These are phyloP conservation scores for Bombus polaris DNA, from an alignment of 1,140 invertebrate species.

Conservation along the genomic window DNA sequence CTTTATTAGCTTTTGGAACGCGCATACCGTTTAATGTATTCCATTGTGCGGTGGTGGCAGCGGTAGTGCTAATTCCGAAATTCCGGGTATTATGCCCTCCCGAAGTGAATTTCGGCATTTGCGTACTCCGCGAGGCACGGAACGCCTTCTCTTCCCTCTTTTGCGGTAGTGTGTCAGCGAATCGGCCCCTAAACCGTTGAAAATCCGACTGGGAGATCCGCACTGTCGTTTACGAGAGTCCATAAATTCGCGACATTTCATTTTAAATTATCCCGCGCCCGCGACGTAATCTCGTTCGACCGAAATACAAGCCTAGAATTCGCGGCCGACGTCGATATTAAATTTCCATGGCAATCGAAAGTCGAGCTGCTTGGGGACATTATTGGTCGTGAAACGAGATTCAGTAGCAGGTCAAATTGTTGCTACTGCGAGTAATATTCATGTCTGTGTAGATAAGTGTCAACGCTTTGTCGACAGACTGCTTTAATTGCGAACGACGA, in stretches of 20 bases:
- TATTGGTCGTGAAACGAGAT: not conserved
- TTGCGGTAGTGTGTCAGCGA: constrained; percentile 27
- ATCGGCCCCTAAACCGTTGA: constrained; percentile 19
- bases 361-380: not conserved
- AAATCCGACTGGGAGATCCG: constrained; percentile 12
- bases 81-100: constrained; percentile 71
- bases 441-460: no score
- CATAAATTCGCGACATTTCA: constrained; percentile 46
- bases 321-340: not conserved
- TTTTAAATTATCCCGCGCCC: constrained; percentile 20
- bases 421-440: not conserved
- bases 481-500: not conserved
- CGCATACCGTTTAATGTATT: constrained; percentile 75
- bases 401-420: not conserved
- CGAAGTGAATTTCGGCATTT: constrained; percentile 75
- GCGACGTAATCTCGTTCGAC: not conserved
- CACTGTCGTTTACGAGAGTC: constrained; percentile 25
- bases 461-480: not conserved
- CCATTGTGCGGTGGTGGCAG: constrained; percentile 70
- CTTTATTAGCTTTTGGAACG: constrained; percentile 75
- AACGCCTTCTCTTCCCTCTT: not conserved
- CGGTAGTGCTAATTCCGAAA: constrained; percentile 74
- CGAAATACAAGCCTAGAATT: no score
- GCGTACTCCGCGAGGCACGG: constrained; percentile 46
- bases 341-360: constrained; percentile 4